A percentile compares a stretch with the other conserved stretches of the same genome.
Evolutionary conservation across 2,113 vertebrate genomes (phyloP).

Genomic region (Lepidothrix coronata): DNA sequence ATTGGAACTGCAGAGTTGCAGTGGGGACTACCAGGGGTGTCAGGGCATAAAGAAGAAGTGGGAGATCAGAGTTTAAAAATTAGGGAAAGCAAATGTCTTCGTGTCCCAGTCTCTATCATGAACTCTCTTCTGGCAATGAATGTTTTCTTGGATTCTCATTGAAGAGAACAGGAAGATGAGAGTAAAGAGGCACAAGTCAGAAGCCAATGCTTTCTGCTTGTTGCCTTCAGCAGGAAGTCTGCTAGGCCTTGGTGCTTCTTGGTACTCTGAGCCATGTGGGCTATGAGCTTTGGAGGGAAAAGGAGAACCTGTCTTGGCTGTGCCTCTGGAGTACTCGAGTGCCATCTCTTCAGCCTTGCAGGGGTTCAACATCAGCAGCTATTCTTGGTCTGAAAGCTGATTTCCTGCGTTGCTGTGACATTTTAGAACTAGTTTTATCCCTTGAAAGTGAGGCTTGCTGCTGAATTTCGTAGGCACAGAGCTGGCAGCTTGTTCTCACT

Average conservation of each 20-base stretch:
- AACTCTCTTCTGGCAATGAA: background rate
- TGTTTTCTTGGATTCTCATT: background rate
- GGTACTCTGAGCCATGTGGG: rapidly evolving
- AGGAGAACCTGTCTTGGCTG: background rate
- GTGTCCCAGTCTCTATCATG: background rate
- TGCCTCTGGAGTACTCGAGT: background rate
- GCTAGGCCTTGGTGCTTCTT: background rate
- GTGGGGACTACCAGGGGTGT: background rate
- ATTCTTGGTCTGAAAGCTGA: background rate
- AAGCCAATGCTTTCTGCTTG: background rate
- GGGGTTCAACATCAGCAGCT: background rate
- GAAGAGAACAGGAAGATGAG: background rate
- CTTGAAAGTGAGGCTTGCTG: background rate
- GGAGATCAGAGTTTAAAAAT: background rate
- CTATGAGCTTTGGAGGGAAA: background rate
- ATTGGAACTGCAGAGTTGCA: background rate
- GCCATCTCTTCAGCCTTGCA: background rate
- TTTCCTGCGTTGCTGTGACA: background rate
- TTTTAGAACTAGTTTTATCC: background rate
- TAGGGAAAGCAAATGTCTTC: background rate
- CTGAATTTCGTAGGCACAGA: background rate
- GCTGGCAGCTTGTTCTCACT: background rate
- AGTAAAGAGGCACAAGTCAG: background rate
- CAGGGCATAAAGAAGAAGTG: background rate
- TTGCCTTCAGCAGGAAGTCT: background rate